phyloP scores from a whole-genome alignment of 2,888 invertebrate genomes.

The Archips crataeganus region DNA sequence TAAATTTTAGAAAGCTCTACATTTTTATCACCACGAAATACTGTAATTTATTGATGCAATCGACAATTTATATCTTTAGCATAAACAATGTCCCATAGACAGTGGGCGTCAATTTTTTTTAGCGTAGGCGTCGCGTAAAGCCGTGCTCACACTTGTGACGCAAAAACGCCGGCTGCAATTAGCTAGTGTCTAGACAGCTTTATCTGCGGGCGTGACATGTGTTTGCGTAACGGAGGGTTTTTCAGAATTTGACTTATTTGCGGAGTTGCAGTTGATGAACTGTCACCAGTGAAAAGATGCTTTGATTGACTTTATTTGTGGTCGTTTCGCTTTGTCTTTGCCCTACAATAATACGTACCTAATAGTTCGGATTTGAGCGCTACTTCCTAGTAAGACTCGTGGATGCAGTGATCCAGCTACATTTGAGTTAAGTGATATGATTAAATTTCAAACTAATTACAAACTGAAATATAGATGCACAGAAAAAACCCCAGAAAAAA shows the following conservation, averaged over 20 bases:
- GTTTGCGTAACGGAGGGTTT: conserved; percentile 46
- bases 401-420: too few relatives aligned
- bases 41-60: conserved; percentile 35
- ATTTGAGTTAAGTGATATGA: too few relatives aligned
- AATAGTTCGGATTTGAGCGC: too few relatives aligned
- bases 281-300: not conserved
- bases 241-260: conserved; percentile 16
- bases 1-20: conserved; percentile 16
- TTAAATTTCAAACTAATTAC: too few relatives aligned
- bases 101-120: conserved; percentile 38
- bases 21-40: conserved; percentile 7
- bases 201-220: conserved; percentile 54
- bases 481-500: too few relatives aligned
- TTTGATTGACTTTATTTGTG: not conserved
- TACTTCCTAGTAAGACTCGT: too few relatives aligned
- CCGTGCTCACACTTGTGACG: conserved; percentile 48
- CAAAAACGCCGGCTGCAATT: conserved; percentile 53
- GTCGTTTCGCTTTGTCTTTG: not conserved
- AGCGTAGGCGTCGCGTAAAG: conserved; percentile 50
- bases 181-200: conserved; percentile 60
- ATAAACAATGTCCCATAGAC: conserved; percentile 32
- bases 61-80: conserved; percentile 11
- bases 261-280: not conserved
- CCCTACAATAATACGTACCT: too few relatives aligned
- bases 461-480: too few relatives aligned